Evolutionary conservation across 2,888 invertebrate genomes (phyloP), one percentile per base, ranked within the genome.

Genomic region (Deilephila porcellus): DNA sequence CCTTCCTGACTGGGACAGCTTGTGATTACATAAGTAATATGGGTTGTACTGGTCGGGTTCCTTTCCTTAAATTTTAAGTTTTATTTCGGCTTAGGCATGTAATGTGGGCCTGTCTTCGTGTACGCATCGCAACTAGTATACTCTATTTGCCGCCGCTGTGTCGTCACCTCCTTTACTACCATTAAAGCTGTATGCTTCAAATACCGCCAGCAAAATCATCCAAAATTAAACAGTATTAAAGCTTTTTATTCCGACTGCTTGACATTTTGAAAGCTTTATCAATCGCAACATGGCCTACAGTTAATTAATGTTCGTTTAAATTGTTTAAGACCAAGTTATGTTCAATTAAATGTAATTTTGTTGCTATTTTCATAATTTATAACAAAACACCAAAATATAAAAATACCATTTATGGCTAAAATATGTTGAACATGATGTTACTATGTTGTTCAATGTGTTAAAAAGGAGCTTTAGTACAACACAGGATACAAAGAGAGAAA

Each of bases 31-130:
- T n/a, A 34, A 6, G 32, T 19, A 32, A 5, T 34, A 7, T 56
- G 19, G 25, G 52, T 14, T 25, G 25, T n/a, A 34, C 34, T 25
- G 14, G 25, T 20, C 67, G 14, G 25, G 14, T 52, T 67, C 67
- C 67, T 67, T 52, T 45, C 52, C 8, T 25, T 20, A 56, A 29
- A 25, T 20, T 45, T 78, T 78, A 79, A 75, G 81, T 82, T 82
- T 78, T 76, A 73, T 78, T 81, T 80, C 19, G 56, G 73, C 78
- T 77, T 77, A 70, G 75, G 52, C 71, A 77, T 78, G 74, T 74
- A 64, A 45, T 77, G 79, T 83, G 85, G 88, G 86, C 85, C 87
- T 86, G 86, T 86, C 83, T 85, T 81, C 81, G 83, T 81, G 76
- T 79, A 75, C 78, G 82, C 82, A 83, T 86, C 79, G 84, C 86